Evolutionary conservation across 1,140 invertebrate genomes (phyloP), one percentile per base, ranked within the genome.

Genomic region (Drosophila miranda): DNA sequence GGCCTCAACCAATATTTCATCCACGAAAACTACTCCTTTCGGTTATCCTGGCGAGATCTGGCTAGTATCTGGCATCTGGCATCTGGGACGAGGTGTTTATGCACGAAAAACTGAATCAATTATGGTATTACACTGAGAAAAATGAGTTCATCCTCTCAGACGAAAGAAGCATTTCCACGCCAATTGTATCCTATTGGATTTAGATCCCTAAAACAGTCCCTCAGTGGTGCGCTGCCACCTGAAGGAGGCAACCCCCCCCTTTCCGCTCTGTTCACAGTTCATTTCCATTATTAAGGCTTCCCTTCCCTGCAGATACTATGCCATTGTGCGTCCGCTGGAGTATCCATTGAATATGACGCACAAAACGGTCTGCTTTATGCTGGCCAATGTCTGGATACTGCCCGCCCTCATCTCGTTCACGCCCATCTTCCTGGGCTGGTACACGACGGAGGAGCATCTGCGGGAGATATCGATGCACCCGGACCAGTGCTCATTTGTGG

Each of bases 371-470:
- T 94, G 93, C 3, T 95, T 96, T 69, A 96, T 96, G 95, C 90
- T 96, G 3, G 95, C 95, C 8, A 94, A 95, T 46, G 97, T 98
- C 0, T 99, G 98, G 98, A 91, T 97, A 6, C 92, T 97, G 46
- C 97, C 98, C 0, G 95, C 96, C 2, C 93, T 98, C 34, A 98
- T 99, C 63, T 98, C 97, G 61, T 98, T 99, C 87, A 96, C 98
- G 45, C 98, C 98, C 0, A 98, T 99, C 45, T 98, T 99, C 89
- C 94, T 95, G 89, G 97, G 96, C 3, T 97, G 96, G 96, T 97
- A 97, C 89, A 97, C 96, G 0, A 97, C 96, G 1, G 93, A 94
- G 14, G 95, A 97, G 38, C 95, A 98, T 87, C 91, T 95, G 59
- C 91, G 94, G 14, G 93, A 94, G 69, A 93, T 95, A 75, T 91